Evolutionary conservation across 2,797 vertebrate genomes (phyloP), one percentile per base, ranked within the genome.

Genomic region (Glyptemys insculpta): DNA sequence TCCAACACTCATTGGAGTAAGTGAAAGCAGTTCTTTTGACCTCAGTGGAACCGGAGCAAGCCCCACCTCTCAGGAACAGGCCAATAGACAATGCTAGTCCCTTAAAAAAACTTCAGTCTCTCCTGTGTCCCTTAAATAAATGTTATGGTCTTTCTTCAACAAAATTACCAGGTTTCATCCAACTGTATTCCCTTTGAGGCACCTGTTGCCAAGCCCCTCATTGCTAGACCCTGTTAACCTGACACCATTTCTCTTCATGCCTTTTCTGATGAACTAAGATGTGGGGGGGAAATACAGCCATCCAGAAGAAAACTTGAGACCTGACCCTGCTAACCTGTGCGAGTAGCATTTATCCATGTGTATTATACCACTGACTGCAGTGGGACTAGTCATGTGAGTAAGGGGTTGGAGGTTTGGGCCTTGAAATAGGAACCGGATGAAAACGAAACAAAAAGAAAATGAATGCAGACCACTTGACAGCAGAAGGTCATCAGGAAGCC

Each of bases 1-100:
- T 95, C 93, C 94, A 95, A 83, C 50, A 18, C 80, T 86, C 95
- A 96, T 95, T 97, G 96, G 97, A 97, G 95, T 94, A 95, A 92
- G 19, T 94, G 86, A 95, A 95, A 93, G 87, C 57, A 47, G n/a
- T 94, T 95, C n/a, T 52, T 53, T 95, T 0, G 21, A 93, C 89
- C 86, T 56, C 81, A 18, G 25, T 14, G 74, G 15, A 49, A 78
- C 25, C 91, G 74, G 91, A 92, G 95, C 89, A 90, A 81, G 84
- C 85, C n/a, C 62, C 14, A 76, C 88, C 88, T 88, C 91, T 81
- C 93, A 92, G 86, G 27, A 31, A 29, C 44, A 78, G 44, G 44
- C 44, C 44, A 78, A 47, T 18, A 49, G 74, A 78, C 74, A 78
- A 78, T 31, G 2, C 44, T 90, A 91, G 94, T 83, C 97, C 88